These are phyloP conservation scores for Paracentrotus lividus DNA, from an alignment of 53 echinoderm and acorn worm genomes.

Conservation along the genomic window DNA sequence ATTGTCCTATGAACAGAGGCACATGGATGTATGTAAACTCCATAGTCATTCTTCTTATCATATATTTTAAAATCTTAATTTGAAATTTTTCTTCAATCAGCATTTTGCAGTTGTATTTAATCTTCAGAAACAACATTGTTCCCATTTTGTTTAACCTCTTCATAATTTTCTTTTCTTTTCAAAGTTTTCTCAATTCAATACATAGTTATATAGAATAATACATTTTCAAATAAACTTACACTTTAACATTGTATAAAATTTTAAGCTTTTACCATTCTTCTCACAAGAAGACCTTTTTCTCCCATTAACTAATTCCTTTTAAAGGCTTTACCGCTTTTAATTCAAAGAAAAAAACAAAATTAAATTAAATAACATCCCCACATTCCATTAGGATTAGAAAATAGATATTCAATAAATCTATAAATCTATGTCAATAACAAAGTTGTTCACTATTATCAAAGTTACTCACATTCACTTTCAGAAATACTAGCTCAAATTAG, in stretches of 20 bases:
- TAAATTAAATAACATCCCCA: not conserved
- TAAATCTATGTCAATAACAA: not conserved
- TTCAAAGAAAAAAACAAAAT: not conserved
- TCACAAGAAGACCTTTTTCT: not conserved
- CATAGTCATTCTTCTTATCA: conserved; percentile 14
- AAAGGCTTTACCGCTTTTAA: conserved; percentile 1
- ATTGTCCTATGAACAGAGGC: not conserved
- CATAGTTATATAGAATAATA: conserved; percentile 47
- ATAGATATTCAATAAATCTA: not conserved
- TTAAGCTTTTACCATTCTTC: conserved; percentile 1
- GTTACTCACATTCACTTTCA: not conserved
- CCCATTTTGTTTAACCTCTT: not conserved
- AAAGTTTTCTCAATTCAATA: not conserved
- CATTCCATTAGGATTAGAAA: not conserved
- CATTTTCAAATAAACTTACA: conserved; percentile 32
- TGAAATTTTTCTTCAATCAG: conserved; percentile 11
- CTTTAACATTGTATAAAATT: conserved; percentile 36
- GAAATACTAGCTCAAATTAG: not conserved
- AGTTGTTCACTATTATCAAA: not conserved
- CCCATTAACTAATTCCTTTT: conserved; percentile 7
- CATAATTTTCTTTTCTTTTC: not conserved
- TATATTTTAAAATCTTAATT: conserved; percentile 47
- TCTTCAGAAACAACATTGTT: not conserved
- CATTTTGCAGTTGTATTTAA: not conserved
- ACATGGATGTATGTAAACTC: conserved; percentile 34